Percentiles rank a stretch among this genome's conserved stretches.
These are phyloP conservation scores for Gymnoscelis rufifasciata DNA, from an alignment of 2,888 invertebrate species.

Conservation along the genomic window DNA sequence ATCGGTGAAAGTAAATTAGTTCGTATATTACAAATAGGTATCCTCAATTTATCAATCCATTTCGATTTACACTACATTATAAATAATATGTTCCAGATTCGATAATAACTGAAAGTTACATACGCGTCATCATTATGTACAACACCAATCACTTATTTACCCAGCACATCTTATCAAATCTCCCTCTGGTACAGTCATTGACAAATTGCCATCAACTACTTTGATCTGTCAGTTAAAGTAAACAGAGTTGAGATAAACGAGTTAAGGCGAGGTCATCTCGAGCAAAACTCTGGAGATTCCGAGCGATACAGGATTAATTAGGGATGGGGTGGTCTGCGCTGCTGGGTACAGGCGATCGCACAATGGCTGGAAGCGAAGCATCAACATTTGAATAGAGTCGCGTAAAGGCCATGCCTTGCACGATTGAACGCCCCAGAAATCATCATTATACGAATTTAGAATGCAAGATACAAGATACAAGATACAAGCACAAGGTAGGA, in stretches of 20 bases:
- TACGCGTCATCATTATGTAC: no score
- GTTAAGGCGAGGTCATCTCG: slow-evolving; percentile 65
- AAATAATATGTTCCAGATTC: no score
- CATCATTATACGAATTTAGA: no score
- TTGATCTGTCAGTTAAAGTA: slow-evolving; percentile 30
- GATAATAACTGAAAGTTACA: no score
- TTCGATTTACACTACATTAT: no score
- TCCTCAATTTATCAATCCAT: no score
- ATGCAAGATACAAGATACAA: no score
- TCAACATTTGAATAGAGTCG: background rate
- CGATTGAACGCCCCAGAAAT: no score
- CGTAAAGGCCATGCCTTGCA: no score
- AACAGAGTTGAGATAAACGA: slow-evolving; percentile 46
- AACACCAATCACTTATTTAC: background rate
- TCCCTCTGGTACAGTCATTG: slow-evolving; percentile 4
- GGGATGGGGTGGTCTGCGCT: slow-evolving; percentile 60
- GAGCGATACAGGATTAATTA: slow-evolving; percentile 72
- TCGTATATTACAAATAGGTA: no score
- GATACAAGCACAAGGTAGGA: no score
- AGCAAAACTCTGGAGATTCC: slow-evolving; percentile 51
- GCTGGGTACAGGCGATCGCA: slow-evolving; percentile 38
- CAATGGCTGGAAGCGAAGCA: slow-evolving; percentile 23
- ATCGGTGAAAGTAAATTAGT: no score
- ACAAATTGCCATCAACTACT: slow-evolving; percentile 16
- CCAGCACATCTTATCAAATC: background rate